A percentile compares a stretch with the other conserved stretches of the same genome.
phyloP scores from a whole-genome alignment of 1,140 invertebrate genomes.

The Apis laboriosa region DNA sequence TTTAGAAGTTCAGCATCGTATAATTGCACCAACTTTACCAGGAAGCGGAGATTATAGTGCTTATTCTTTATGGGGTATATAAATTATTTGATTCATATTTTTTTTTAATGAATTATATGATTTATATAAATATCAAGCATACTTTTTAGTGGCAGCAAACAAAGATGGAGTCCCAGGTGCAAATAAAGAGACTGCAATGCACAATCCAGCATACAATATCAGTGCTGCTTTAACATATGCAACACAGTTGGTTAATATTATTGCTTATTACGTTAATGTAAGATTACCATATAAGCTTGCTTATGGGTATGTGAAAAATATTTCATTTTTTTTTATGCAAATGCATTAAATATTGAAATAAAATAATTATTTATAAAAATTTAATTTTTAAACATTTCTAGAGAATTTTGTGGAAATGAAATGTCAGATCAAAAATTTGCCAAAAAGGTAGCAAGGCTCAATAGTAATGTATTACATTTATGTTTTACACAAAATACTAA shows the following conservation, averaged over 20 bases:
- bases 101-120: background rate
- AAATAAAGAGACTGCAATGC: constrained; percentile 81
- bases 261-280: constrained; percentile 90
- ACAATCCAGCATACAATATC: constrained; percentile 87
- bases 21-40: constrained; percentile 88
- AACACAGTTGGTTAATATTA: constrained; percentile 89
- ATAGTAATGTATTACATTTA: constrained; percentile 90
- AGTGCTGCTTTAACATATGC: constrained; percentile 90
- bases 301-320: constrained; percentile 83
- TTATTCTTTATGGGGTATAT: constrained; percentile 87
- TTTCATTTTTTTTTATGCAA: constrained; percentile 11
- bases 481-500: constrained; percentile 90
- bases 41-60: constrained; percentile 89
- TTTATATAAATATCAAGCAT: constrained; percentile 16
- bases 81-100: constrained; percentile 9
- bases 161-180: constrained; percentile 84
- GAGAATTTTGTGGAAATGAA: constrained; percentile 88
- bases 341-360: background rate
- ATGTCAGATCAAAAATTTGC: constrained; percentile 87
- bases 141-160: constrained; percentile 83
- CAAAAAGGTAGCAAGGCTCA: constrained; percentile 88
- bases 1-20: constrained; percentile 86
- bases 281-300: constrained; percentile 88
- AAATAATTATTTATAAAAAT: constrained; percentile 12
- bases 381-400: constrained; percentile 72